Base-by-base conservation (phyloP, 2,888 invertebrate genomes). In the Mythimna lalbum region DNA sequence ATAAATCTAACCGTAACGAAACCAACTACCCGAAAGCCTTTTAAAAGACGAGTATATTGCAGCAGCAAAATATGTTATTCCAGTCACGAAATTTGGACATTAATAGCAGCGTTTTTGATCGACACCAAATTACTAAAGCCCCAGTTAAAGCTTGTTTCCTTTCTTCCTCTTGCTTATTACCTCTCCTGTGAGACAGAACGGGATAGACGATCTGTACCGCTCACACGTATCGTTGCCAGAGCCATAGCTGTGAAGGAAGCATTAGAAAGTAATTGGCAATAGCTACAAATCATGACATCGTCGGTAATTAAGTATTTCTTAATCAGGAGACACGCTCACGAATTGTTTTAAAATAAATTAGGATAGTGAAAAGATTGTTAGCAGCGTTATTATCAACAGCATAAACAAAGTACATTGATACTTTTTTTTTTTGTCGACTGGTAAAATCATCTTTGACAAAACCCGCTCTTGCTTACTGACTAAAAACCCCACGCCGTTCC, bases 201-300 rank as follows among this genome's bases (percentile, higher is more conserved):
- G 31, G 31, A 55, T 31, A 4, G 10, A 23, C 17, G 9, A 27
- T 33, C 10, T 10, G n/a, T 50, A 76, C 73, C 14, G 36, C 49
- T 49, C 43, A 21, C 68, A 73, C 73, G 70, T 80, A 71, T 43
- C 17, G 23, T 50, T 67, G n/a, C 43, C 27, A 56, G 73, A 80
- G 63, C 60, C 60, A 47, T 17, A 33, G 63, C 39, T 55, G 21
- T 52, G 59, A 63, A 66, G 14, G 47, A 33, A 68, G 43, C 43
- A 52, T 70, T 80, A 76, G 63, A 70, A 63, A 73, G 68, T 80
- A 80, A 73, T 80, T 73, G 76, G 63, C 65, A 68, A 77, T 60
- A 21, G 56, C 56, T 31, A 50, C 43, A 67, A 67, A 68, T 72
- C 53, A 76, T 75, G 55, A 23, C 4, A 2, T 23, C 47, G 31